Conservation (phyloP, 2,113 vertebrate genomes). For the Syrmaticus mikado region DNA sequence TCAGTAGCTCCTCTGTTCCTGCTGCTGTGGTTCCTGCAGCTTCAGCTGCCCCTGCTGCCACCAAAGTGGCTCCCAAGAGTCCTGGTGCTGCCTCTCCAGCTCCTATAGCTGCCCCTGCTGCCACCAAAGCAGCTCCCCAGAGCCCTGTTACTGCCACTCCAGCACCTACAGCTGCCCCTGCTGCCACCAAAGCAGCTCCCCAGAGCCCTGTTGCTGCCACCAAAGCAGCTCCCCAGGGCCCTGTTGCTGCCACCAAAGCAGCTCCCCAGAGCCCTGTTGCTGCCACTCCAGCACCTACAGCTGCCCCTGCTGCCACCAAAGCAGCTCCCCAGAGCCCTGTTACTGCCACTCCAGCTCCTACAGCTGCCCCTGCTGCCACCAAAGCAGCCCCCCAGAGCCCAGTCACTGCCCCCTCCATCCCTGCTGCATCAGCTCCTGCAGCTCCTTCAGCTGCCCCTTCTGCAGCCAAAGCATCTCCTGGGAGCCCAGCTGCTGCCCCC, state of each 20-base stretch:
- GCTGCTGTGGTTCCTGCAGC: too few relatives aligned
- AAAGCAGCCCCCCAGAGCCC: not conserved
- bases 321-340: too few relatives aligned
- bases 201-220: accelerated
- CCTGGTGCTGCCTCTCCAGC: not conserved
- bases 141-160: not conserved
- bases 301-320: not conserved
- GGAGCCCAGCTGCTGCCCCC: not conserved
- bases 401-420: not conserved
- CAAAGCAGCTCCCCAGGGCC: not conserved
- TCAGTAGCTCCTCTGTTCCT: too few relatives aligned
- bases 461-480: not conserved
- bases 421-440: not conserved
- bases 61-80: not conserved
- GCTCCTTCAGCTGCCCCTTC: not conserved
- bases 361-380: not conserved
- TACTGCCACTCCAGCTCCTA: too few relatives aligned
- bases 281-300: not conserved
- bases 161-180: not conserved
- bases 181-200: not conserved
- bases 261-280: not conserved
- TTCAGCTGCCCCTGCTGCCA: not conserved
- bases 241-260: not conserved
- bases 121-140: not conserved
- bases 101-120: not conserved